Conservation (phyloP, 1,140 invertebrate species). For the Macrotrachela quadricornifera region DNA sequence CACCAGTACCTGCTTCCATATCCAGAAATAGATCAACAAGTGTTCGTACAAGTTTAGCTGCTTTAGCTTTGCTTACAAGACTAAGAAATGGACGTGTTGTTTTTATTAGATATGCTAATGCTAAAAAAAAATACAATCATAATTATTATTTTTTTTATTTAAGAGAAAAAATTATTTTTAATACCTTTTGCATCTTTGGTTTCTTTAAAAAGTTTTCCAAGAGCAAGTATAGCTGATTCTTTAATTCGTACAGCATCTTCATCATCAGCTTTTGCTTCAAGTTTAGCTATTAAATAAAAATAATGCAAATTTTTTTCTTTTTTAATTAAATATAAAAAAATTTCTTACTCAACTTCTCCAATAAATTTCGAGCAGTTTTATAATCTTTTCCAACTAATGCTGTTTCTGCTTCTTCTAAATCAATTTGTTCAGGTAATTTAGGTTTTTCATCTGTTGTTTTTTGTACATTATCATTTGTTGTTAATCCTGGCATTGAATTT, state of each 20-base stretch:
- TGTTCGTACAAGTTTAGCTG: constrained; percentile 81
- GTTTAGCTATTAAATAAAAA: constrained; percentile 19
- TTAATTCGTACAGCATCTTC: constrained; percentile 65
- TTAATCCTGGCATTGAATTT: no score
- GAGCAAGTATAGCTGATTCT: constrained; percentile 65
- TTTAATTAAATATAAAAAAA: no score
- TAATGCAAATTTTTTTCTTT: no score
- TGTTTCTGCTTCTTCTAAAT: constrained; percentile 5
- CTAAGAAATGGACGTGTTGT: constrained; percentile 69
- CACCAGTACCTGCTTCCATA: constrained; percentile 58
- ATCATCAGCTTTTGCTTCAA: constrained; percentile 41
- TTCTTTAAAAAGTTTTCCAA: constrained; percentile 68
- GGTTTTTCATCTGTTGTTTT: no score
- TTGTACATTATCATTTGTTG: no score
- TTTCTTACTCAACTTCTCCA: neutral
- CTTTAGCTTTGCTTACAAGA: constrained; percentile 90
- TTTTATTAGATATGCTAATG: constrained; percentile 74
- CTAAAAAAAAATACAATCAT: constrained; percentile 23
- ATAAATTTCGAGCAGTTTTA: neutral
- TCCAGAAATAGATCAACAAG: constrained; percentile 92
- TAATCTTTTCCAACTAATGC: constrained; percentile 1
- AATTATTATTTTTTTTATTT: no score
- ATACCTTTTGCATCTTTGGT: constrained; percentile 64
- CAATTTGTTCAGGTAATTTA: no score
- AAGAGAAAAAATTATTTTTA: no score